These are phyloP conservation scores for Euphydryas editha DNA, from an alignment of 2,888 invertebrate genomes.

Conservation along the genomic window DNA sequence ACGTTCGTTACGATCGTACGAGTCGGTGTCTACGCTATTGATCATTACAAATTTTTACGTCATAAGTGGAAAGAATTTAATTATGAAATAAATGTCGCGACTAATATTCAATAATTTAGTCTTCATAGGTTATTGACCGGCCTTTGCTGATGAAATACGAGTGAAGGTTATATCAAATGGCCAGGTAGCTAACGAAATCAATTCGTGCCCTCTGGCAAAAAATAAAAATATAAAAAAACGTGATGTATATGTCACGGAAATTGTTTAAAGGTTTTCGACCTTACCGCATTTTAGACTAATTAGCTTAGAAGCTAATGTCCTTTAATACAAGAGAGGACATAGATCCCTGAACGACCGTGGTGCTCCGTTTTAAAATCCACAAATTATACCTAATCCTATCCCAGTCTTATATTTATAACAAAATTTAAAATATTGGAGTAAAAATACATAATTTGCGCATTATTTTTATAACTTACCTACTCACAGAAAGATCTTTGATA, in stretches of 20 bases:
- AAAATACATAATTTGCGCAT: too few relatives aligned
- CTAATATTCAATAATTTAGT: conserved; percentile 52
- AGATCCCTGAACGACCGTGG: conserved; percentile 17
- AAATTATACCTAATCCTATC: neutral
- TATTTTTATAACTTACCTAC: too few relatives aligned
- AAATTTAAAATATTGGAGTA: too few relatives aligned
- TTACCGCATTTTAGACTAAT: conserved; percentile 40
- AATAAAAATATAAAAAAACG: conserved; percentile 39
- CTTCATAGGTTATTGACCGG: conserved; percentile 65
- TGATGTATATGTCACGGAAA: conserved; percentile 44
- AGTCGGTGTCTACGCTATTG: neutral
- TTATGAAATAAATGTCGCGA: conserved; percentile 47
- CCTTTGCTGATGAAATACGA: conserved; percentile 66
- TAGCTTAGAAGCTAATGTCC: conserved; percentile 34
- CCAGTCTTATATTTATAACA: neutral
- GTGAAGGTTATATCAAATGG: conserved; percentile 68
- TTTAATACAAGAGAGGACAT: conserved; percentile 37
- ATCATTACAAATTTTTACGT: conserved; percentile 32
- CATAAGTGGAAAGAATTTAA: conserved; percentile 41
- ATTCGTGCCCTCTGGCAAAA: conserved; percentile 58
- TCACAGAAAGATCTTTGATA: too few relatives aligned
- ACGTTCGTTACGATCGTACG: neutral
- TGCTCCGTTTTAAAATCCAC: conserved; percentile 1
- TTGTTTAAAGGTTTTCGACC: conserved; percentile 47
- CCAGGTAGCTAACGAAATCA: conserved; percentile 59